Conservation (phyloP, 2,888 invertebrate genomes). For the Minunthozetes semirufus region DNA sequence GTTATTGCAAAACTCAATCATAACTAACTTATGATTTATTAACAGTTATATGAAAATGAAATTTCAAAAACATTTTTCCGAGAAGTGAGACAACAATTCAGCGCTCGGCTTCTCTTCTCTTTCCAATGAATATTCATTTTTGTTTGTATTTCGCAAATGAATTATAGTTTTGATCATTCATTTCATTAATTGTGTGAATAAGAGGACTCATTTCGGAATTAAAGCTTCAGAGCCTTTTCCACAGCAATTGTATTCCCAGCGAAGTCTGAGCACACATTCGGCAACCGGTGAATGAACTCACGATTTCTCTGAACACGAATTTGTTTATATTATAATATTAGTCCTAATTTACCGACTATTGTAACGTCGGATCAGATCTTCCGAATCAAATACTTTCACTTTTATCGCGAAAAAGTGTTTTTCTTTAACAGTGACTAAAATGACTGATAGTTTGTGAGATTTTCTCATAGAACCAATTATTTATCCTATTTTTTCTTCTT, state of each 20-base stretch:
- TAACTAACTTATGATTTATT: not conserved
- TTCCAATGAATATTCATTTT: not conserved
- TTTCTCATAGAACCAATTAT: not conserved
- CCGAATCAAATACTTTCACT: slow-evolving; percentile 15
- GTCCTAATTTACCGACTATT: not conserved
- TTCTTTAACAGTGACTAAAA: not conserved
- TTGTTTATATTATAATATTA: not conserved
- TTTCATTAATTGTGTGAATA: not conserved
- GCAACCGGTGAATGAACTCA: slow-evolving; percentile 27
- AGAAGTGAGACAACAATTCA: not conserved
- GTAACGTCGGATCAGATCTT: not conserved
- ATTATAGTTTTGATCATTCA: not conserved
- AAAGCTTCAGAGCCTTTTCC: not conserved
- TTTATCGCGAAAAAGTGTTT: not conserved
- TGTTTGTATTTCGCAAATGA: not conserved
- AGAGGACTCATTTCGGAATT: not conserved
- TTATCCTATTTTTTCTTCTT: not conserved
- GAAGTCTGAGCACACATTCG: slow-evolving; percentile 20
- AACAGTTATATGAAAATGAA: not conserved
- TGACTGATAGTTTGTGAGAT: not conserved
- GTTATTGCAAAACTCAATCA: no score
- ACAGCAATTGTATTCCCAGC: not conserved
- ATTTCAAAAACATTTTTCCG: not conserved
- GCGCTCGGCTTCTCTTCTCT: no score
- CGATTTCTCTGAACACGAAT: not conserved